Base-by-base conservation (phyloP, 2,113 vertebrate genomes). In the Pogona vitticeps region DNA sequence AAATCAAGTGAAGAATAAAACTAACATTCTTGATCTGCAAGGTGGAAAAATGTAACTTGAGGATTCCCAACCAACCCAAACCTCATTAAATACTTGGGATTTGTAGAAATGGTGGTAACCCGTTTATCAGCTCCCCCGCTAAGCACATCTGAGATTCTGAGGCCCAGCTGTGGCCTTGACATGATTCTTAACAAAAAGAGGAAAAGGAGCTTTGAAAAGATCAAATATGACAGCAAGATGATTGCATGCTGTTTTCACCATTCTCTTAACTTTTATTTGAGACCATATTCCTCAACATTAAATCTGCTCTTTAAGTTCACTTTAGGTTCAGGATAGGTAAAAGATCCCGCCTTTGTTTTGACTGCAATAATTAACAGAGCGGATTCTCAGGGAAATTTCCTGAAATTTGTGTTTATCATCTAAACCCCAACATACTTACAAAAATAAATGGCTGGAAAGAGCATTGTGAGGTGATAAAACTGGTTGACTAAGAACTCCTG, bases 401-500 rank as follows among this genome's bases (percentile, higher is more conserved):
- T 86, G 68, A 73, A 26, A 7, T 38, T 78, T 86, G 63, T 40
- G 65, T 71, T 76, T 46, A 65, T 65, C 61, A 46, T 65, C 65
- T 75, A 65, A 63, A 81, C 14, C 58, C n/a, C 33, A 75, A 20
- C 58, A 80, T 52, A 52, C 46, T 6, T 10, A 52, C 46, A 52
- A 52, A n/a, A 52, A 63, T 52, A 10, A 36, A 65, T 21, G n/a
- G 38, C 58, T 65, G 20, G 58, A 8, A 13, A 63, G 26, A 13
- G 15, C 36, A 61, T 15, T 18, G 6, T 18, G 40, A 31, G 36
- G 78, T 81, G 58, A 52, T 67, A 38, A 31, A 56, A 23, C 9
- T 65, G 46, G 56, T 28, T 86, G 71, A 63, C 56, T 65, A 81
- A 86, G 80, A 81, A 80, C 73, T 46, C 26, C 70, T 42, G 85